Evolutionary conservation across 1,140 invertebrate genomes (phyloP).

Genomic region (Hycleus phaleratus): DNA sequence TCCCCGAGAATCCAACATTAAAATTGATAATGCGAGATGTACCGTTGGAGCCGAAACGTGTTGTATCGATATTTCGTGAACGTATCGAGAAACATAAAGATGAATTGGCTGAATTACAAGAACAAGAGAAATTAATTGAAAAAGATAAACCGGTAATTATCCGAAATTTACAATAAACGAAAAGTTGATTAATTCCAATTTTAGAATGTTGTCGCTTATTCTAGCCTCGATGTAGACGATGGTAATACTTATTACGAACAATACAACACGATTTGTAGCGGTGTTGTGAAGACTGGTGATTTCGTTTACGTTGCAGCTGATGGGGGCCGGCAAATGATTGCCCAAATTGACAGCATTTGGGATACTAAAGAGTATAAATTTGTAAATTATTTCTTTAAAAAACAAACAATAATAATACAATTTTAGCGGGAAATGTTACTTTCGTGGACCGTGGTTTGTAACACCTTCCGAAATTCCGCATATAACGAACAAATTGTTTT

Average conservation of each 20-base stretch:
- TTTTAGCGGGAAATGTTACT: constrained; percentile 75
- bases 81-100: constrained; percentile 85
- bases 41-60: constrained; percentile 71
- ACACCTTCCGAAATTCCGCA: constrained; percentile 78
- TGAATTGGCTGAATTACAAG: constrained; percentile 77
- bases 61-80: constrained; percentile 90
- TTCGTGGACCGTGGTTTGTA: constrained; percentile 90
- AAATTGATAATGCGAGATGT: constrained; percentile 64
- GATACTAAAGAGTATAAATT: constrained; percentile 63
- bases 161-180: neutral
- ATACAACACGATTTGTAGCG: constrained; percentile 73
- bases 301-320: constrained; percentile 89
- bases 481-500: constrained; percentile 71
- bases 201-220: constrained; percentile 65
- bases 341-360: constrained; percentile 94
- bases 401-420: too few relatives aligned
- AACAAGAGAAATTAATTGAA: constrained; percentile 68
- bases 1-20: constrained; percentile 62
- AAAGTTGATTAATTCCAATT: constrained; percentile 23
- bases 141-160: constrained; percentile 66
- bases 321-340: constrained; percentile 77
- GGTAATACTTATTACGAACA: constrained; percentile 88
- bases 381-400: too few relatives aligned
- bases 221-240: constrained; percentile 50
- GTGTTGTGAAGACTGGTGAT: constrained; percentile 83